Evolutionary conservation across 92 coral and sea anemone species (phyloP), one percentile per base, ranked within the genome.

Genomic region (Porites lobata): DNA sequence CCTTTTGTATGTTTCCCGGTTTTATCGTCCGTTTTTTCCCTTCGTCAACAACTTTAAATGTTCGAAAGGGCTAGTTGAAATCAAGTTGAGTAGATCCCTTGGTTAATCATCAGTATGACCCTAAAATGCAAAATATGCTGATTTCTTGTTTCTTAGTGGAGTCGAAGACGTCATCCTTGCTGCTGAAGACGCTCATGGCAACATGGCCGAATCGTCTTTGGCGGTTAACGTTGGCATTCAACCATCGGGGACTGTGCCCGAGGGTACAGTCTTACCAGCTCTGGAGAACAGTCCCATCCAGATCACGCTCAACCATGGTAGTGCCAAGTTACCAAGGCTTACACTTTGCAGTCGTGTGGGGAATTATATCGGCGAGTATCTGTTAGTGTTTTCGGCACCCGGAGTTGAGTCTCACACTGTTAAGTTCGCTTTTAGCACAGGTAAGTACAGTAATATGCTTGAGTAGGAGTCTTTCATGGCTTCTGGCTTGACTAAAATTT

Each of bases 351-450:
- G 89, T 69, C 96, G 94, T 13, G 91, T 93, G 10, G 98, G 98
- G 9, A 95, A 95, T 90, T 85, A 72, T 32, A 95, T 92, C 77
- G 98, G 98, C 26, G 98, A 95, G 50, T 95, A 95, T 71, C 66
- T 85, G 58, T 69, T 95, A 79, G 92, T 90, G 74, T 95, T 95
- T 64, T 75, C 96, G 19, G 90, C 98, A 43, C 77, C 82, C 56
- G 91, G 69, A 50, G 84, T 95, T 61, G 87, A 88, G 52, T 51
- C 82, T 32, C 87, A 70, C 72, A 67, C 74, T 17, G 65, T 95
- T 19, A 92, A 91, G 91, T 95, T 95, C 73, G 86, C 91, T 8
- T 95, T 95, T 66, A 95, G 96, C 72, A 95, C 98, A 82, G 96
- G 98, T 95, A 75, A 54, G 91, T 76, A 20, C 9, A 14, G 77